Evolutionary conservation across 92 coral and sea anemone genomes (phyloP), one percentile per base, ranked within the genome.

Genomic region (Epizoanthus ramosus): DNA sequence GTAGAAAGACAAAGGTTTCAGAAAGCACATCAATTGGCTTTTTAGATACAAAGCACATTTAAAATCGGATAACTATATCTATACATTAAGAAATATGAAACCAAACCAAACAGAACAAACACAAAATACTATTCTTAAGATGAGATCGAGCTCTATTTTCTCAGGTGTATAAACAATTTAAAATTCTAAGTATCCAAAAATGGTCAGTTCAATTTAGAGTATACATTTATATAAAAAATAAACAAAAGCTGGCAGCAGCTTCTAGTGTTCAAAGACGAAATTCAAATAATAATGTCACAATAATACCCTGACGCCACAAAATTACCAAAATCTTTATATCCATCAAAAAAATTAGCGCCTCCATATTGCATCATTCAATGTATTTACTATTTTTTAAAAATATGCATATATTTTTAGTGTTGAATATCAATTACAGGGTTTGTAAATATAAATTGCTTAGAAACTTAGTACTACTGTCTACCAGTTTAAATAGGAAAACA

Each of bases 331-430:
- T 37, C 5, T 37, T 3, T 37, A 37, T 37, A 37, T 37, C 5
- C 5, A 37, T 37, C 6, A 37, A 1, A 37, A 37, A 37, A 37
- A 37, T 37, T 37, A 37, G 5, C 43, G 68, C 70, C 70, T 18
- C 9, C n/a, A 3, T n/a, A 45, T 67, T 67, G 71, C 71, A 67
- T 67, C 71, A 67, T 67, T 67, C 71, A 67, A 67, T 33, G 15
- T 15, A 16, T 14, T 5, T n/a, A n/a, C n/a, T n/a, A n/a, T n/a
- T n/a, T n/a, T n/a, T n/a, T 28, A 0, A 28, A 28, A 66, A 67
- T 67, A 25, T 67, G 71, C 50, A 67, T 28, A 24, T 65, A 24
- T 67, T 7, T 2, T 25, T 7, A 14, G 71, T 39, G 35, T 14
- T 17, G 6, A 61, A n/a, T 28, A 22, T 6, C 15, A 65, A n/a